Conservation (phyloP, 2,888 invertebrate species). For the Ecdyonurus torrentis region DNA sequence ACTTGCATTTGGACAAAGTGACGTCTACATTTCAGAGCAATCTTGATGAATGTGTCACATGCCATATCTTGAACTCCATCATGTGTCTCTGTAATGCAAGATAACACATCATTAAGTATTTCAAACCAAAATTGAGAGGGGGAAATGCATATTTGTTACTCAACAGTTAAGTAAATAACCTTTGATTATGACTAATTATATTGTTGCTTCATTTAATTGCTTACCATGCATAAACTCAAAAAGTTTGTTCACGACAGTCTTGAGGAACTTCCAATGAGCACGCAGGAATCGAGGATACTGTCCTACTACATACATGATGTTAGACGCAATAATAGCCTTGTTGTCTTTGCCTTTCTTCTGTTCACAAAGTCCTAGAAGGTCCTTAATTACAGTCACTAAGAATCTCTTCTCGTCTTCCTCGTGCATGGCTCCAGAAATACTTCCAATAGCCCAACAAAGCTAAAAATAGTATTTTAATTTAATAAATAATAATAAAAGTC, state of each 20-base stretch:
- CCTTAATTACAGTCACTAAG: conserved; percentile 96
- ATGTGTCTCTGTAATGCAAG: conserved; percentile 90
- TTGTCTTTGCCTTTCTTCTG: conserved; percentile 99
- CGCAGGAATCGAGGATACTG: conserved; percentile 96
- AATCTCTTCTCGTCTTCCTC: conserved; percentile 99
- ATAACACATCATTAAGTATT: no score
- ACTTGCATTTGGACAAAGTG: conserved; percentile 95
- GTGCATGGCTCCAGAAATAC: conserved; percentile 96
- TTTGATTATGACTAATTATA: not conserved
- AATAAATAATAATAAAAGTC: not conserved
- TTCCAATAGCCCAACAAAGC: conserved; percentile 98
- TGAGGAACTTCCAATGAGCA: conserved; percentile 99
- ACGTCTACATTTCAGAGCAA: conserved; percentile 91
- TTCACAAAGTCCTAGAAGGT: conserved; percentile 90
- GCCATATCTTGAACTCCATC: conserved; percentile 99
- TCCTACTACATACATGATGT: conserved; percentile 99
- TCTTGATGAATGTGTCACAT: conserved; percentile 99
- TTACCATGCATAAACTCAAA: conserved; percentile 98
- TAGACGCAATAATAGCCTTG: conserved; percentile 98
- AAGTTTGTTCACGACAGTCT: conserved; percentile 98
- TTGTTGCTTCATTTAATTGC: conserved; percentile 12
- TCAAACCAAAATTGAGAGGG: not conserved
- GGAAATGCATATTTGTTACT: no score
- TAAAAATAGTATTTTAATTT: conserved; percentile 18
- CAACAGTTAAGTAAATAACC: no score